Conservation (phyloP, 2,797 vertebrate genomes). For the Hipposideros larvatus region DNA sequence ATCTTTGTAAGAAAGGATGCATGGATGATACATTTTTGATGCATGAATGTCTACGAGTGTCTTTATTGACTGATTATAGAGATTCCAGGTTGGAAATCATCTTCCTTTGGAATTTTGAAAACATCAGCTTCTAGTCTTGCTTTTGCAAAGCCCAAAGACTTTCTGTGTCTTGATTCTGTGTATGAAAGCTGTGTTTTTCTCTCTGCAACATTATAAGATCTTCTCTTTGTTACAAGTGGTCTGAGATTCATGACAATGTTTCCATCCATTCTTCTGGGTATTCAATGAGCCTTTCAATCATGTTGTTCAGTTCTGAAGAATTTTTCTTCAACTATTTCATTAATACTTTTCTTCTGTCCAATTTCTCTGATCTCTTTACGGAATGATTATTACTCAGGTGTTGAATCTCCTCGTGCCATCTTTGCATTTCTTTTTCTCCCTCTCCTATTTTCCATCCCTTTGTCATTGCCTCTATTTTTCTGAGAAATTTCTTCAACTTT, state of each 20-base stretch:
- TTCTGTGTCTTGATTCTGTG: background rate
- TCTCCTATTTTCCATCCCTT: background rate
- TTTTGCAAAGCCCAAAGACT: background rate
- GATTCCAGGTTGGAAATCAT: background rate
- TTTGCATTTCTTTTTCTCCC: background rate
- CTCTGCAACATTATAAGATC: background rate
- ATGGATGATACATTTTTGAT: background rate
- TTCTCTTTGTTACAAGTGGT: background rate
- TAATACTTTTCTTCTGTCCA: background rate
- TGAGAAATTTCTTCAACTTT: background rate
- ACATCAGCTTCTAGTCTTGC: background rate
- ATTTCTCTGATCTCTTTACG: background rate
- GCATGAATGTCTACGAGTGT: background rate
- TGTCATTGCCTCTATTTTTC: constrained; percentile 16
- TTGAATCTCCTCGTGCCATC: background rate
- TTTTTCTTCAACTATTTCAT: background rate
- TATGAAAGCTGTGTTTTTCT: background rate
- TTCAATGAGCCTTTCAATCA: background rate
- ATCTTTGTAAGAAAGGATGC: background rate
- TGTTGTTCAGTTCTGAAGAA: background rate
- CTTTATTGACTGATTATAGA: background rate
- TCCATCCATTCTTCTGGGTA: background rate
- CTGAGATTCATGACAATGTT: background rate
- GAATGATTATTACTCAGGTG: background rate
- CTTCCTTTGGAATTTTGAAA: constrained; percentile 29